phyloP scores from a whole-genome alignment of 2,113 vertebrate genomes.

The Apodemus speciosus region DNA sequence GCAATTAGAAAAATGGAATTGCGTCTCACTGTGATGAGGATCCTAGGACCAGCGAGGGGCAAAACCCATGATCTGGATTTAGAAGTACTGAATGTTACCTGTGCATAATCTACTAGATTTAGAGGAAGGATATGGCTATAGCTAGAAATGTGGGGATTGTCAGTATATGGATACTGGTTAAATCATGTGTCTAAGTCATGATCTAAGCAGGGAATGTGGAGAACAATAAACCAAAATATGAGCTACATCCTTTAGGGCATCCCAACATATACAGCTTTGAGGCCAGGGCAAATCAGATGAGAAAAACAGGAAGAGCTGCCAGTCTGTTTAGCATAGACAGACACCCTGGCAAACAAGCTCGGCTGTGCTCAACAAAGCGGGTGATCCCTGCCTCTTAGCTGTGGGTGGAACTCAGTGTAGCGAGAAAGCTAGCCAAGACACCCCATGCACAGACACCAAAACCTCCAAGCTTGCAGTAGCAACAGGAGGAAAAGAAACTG shows the following conservation, averaged over 20 bases:
- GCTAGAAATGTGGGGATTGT: not conserved
- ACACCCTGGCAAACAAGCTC: not conserved
- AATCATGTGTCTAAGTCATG: not conserved
- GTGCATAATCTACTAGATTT: not conserved
- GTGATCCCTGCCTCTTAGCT: not conserved
- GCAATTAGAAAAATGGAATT: slow-evolving; percentile 1
- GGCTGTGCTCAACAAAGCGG: not conserved
- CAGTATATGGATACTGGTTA: not conserved
- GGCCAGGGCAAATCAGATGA: not conserved
- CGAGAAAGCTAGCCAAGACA: not conserved
- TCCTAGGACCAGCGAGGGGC: not conserved
- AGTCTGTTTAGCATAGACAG: not conserved
- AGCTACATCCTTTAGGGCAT: not conserved
- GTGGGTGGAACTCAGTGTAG: not conserved
- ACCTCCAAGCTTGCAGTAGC: not conserved
- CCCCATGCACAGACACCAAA: not conserved
- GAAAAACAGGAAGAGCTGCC: not conserved
- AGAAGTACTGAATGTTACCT: not conserved
- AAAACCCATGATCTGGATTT: not conserved
- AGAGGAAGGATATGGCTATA: not conserved
- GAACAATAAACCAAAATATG: not conserved
- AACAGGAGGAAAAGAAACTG: not conserved
- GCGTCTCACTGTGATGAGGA: not conserved
- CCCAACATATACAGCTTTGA: not conserved
- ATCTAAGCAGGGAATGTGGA: not conserved